Conservation (phyloP, 2,888 invertebrate genomes). For the Oligia strigilis region DNA sequence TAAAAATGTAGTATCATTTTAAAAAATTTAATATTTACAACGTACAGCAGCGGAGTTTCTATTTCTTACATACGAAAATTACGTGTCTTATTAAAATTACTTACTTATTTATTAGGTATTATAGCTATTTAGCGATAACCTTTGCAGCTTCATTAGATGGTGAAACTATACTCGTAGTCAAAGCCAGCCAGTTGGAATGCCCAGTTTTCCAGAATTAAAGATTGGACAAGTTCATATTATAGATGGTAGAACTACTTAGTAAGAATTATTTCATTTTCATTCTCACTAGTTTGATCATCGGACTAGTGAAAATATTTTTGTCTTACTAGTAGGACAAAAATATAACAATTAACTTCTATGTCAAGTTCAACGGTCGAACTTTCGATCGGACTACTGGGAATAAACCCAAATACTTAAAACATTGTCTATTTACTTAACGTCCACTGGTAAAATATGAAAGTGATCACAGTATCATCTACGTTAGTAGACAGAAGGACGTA, state of each 20-base stretch:
- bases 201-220: neutral
- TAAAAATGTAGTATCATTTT: neutral
- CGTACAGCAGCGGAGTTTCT: slow-evolving; percentile 3
- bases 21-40: neutral
- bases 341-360: too few relatives aligned
- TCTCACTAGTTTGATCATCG: neutral
- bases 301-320: neutral
- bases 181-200: neutral
- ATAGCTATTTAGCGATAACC: neutral
- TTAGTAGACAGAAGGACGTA: too few relatives aligned
- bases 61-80: slow-evolving; percentile 48
- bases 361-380: neutral
- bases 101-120: neutral
- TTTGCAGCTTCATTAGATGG: neutral
- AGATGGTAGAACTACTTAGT: neutral
- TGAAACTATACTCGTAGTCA: neutral
- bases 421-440: too few relatives aligned
- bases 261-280: neutral
- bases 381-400: neutral
- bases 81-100: slow-evolving; percentile 27
- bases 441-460: too few relatives aligned
- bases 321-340: neutral
- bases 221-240: neutral
- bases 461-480: too few relatives aligned
- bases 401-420: neutral